Evolutionary conservation across 2,888 invertebrate genomes (phyloP), one percentile per base, ranked within the genome.

Genomic region (Apomyelois bistriatella): DNA sequence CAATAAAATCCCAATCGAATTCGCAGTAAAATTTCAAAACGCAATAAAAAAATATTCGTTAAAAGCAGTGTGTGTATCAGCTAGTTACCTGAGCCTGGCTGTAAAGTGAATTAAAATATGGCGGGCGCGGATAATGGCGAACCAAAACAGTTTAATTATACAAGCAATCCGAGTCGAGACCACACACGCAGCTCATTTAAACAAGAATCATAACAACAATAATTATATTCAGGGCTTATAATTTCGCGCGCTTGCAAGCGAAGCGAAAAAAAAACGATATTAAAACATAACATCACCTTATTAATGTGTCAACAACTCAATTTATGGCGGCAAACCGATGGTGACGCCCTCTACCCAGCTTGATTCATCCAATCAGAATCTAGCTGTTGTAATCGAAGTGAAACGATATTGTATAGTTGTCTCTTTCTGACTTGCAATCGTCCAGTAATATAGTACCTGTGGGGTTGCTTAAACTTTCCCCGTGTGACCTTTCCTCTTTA

Each of bases 301-400:
- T 87, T 85, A 87, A 85, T 82, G 88, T 90, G 90, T 89, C 90
- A 90, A 90, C 90, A 90, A 85, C 90, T 90, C 90, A 90, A 90
- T 90, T 90, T 90, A 90, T 90, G 84, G 90, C 86, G 87, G 82
- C 82, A 86, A 86, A 68, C 58, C 69, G 72, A 65, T 58, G 82
- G 85, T 66, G 70, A 85, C 90, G 90, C 90, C 90, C 85, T 81
- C 78, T 74, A 65, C 78, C 74, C 74, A 72, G 72, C 71, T 70
- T 72, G 63, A 61, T 62, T 69, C 74, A 59, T 60, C 90, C 90
- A 90, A 90, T 90, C 71, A 73, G 65, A 65, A 56, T 59, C 65
- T 61, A 57, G 61, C 68, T 59, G 63, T 65, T 66, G 70, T 63
- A 62, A 57, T 69, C 53, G 32, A 22, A 17, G 53, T 53, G 56